A percentile compares a stretch with the other conserved stretches of the same genome.
Conservation (phyloP, 2,888 invertebrate species). For the Trichogramma dendrolimi region DNA sequence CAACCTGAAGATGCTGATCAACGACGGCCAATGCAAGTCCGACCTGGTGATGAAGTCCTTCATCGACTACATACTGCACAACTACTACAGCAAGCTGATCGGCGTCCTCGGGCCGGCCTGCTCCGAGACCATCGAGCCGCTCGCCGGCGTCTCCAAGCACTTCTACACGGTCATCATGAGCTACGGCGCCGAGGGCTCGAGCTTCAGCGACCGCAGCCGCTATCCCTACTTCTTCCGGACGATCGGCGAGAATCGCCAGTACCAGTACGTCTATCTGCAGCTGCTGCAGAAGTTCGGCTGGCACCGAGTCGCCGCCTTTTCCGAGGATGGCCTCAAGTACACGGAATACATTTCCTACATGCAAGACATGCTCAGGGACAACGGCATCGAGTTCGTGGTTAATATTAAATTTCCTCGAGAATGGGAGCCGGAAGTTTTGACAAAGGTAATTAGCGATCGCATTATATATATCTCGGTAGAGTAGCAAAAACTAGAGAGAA, state of each 20-base stretch:
- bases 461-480: neutral
- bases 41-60: conserved; percentile 73
- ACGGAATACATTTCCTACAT: conserved; percentile 72
- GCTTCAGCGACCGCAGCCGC: conserved; percentile 63
- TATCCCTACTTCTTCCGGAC: conserved; percentile 79
- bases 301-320: conserved; percentile 70
- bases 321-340: conserved; percentile 76
- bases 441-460: conserved; percentile 54
- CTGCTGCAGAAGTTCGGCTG: conserved; percentile 62
- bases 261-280: conserved; percentile 63
- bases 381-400: conserved; percentile 63
- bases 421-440: conserved; percentile 56
- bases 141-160: conserved; percentile 72
- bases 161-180: conserved; percentile 70
- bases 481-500: no score
- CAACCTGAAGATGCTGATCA: conserved; percentile 56
- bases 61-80: conserved; percentile 63
- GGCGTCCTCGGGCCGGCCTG: conserved; percentile 78
- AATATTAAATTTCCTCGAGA: conserved; percentile 68
- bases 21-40: conserved; percentile 67
- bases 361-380: conserved; percentile 62
- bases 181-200: conserved; percentile 74
- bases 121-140: conserved; percentile 75
- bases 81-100: conserved; percentile 58
- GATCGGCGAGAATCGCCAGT: conserved; percentile 72